Percentiles rank a stretch among this genome's conserved stretches.
Evolutionary conservation across 2,888 invertebrate species (phyloP).

Genomic region (Nebria brevicollis): DNA sequence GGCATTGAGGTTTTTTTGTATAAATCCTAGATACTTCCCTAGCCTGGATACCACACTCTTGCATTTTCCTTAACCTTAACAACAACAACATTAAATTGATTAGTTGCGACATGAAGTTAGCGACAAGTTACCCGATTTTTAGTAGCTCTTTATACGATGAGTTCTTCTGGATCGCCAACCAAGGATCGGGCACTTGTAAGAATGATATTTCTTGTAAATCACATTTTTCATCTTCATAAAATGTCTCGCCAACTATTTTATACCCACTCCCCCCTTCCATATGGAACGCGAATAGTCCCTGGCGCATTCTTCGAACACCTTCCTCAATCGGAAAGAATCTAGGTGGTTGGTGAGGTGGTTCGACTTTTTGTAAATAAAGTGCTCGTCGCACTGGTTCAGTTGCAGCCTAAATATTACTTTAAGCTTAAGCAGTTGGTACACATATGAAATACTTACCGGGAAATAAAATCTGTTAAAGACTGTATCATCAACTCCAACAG

Average conservation of each 20-base stretch:
- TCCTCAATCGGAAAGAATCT: constrained; percentile 71
- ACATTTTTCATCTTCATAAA: constrained; percentile 77
- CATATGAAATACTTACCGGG: constrained; percentile 63
- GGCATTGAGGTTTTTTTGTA: constrained; percentile 70
- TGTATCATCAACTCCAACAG: constrained; percentile 75
- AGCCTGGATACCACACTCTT: constrained; percentile 69
- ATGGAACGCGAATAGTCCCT: constrained; percentile 77
- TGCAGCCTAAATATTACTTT: constrained; percentile 65
- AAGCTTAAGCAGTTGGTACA: background rate
- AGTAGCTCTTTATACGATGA: constrained; percentile 72
- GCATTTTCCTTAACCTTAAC: constrained; percentile 66
- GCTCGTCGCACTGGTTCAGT: constrained; percentile 71
- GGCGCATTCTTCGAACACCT: constrained; percentile 69
- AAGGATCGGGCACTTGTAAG: constrained; percentile 72
- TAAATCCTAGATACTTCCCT: constrained; percentile 68
- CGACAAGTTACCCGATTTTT: constrained; percentile 68
- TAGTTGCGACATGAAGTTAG: background rate
- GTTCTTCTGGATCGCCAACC: constrained; percentile 71
- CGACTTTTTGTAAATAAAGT: constrained; percentile 73
- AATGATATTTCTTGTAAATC: constrained; percentile 73
- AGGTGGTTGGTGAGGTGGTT: constrained; percentile 68
- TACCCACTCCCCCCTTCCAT: constrained; percentile 78
- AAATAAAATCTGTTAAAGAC: constrained; percentile 77
- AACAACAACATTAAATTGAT: too few species aligned
- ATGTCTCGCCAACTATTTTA: constrained; percentile 75